Base-by-base conservation (phyloP, 2,797 vertebrate genomes). In the Acipenser oxyrinchus region DNA sequence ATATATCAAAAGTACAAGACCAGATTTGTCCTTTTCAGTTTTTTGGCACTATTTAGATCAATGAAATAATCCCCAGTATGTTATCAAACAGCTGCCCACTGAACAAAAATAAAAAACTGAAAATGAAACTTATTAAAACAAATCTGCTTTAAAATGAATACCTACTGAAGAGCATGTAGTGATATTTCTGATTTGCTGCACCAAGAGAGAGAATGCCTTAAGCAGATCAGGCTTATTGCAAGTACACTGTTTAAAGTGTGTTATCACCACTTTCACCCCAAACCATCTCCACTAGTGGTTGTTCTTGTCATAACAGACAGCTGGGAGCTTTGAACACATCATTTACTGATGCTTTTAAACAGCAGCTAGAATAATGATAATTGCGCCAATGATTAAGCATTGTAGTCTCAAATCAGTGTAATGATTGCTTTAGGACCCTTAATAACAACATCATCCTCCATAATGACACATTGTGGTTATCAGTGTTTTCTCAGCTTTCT, bases 381-480 rank as follows among this genome's bases (percentile, higher is more conserved):
- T 37, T 51, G 13, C 18, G 15, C 53, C 57, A 55, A 58, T 62
- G 55, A 67, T 70, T 71, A 70, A 63, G 49, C 62, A 68, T 65
- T 60, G 66, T 49, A 52, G 51, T 65, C 18, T 66, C 55, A 63
- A 64, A 52, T 66, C 49, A 49, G 52, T 13, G 58, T 52, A 65
- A 60, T 66, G 66, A 70, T 72, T 67, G 63, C 68, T 73, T 74
- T 70, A 62, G 65, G 57, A 51, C 51, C 63, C 63, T 64, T 62
- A 67, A 73, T 53, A 66, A 70, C 59, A 70, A 74, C 62, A 69
- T 49, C 59, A 49, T 50, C 60, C 58, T 70, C 59, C 60, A 65
- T 63, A 63, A 65, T 12, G 68, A 72, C 69, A 68, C 52, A 13
- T 55, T 66, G 60, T 60, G 60, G 60, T 72, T 78, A 73, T 75